A percentile compares a stretch with the other conserved stretches of the same genome.
phyloP scores from a whole-genome alignment of 2,888 invertebrate genomes.

The Zaprionus obscuricornis region DNA sequence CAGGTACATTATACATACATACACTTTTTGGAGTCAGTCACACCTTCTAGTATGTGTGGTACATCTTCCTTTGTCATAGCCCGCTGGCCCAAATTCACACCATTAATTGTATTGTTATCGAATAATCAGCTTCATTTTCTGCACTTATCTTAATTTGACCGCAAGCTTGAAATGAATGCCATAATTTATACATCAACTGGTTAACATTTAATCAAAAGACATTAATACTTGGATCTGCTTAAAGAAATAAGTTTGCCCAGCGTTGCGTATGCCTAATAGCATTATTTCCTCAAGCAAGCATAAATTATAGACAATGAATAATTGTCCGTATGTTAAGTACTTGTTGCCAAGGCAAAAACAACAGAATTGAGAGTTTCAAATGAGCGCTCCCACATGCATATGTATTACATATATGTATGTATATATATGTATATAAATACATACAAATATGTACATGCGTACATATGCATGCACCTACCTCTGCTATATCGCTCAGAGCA shows the following conservation, averaged over 20 bases:
- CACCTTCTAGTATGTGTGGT: no score
- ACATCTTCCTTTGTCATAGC: no score
- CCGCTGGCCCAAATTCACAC: constrained; percentile 20
- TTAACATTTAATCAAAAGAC: constrained; percentile 18
- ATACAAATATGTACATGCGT: background rate
- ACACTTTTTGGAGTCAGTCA: no score
- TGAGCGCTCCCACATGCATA: no score
- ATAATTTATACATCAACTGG: constrained; percentile 56
- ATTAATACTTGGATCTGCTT: constrained; percentile 18
- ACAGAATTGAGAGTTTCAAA: constrained; percentile 7
- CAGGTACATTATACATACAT: no score
- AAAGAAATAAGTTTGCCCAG: constrained; percentile 6
- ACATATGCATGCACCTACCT: background rate
- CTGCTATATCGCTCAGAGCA: no score
- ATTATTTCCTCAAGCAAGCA: constrained; percentile 32
- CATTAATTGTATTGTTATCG: constrained; percentile 53
- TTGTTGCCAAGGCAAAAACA: constrained; percentile 51
- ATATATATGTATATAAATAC: background rate
- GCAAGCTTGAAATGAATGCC: constrained; percentile 34
- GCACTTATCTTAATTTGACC: constrained; percentile 28
- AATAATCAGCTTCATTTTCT: constrained; percentile 44
- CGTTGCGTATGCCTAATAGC: constrained; percentile 60
- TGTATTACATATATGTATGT: constrained; percentile 8
- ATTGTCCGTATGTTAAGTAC: constrained; percentile 50
- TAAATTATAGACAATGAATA: constrained; percentile 45